Percentiles rank a stretch among this genome's conserved stretches.
These are phyloP conservation scores for Pangasius krempfi DNA, from an alignment of 2,797 vertebrate species.

Conservation along the genomic window DNA sequence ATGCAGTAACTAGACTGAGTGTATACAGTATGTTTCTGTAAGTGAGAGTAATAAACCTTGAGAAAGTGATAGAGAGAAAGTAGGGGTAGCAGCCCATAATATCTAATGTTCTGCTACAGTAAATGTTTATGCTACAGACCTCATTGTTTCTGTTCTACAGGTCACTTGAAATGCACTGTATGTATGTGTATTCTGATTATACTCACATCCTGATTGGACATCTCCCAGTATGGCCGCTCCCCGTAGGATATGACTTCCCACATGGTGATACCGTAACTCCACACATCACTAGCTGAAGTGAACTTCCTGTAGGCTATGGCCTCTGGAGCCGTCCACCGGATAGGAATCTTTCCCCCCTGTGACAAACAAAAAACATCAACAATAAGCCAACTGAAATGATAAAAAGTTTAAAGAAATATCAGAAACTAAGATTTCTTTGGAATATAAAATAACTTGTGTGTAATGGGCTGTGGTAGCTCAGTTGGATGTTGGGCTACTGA, in stretches of 20 bases:
- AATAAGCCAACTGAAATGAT: background rate
- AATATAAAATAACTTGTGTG: background rate
- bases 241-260: slow-evolving; percentile 98
- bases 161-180: background rate
- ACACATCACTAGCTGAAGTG: slow-evolving; percentile 94
- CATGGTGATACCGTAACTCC: slow-evolving; percentile 98
- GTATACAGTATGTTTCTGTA: slow-evolving; percentile 26
- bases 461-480: no score
- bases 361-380: background rate
- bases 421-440: background rate
- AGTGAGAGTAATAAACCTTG: slow-evolving; percentile 7
- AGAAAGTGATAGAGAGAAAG: background rate
- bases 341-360: slow-evolving; percentile 88
- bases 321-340: slow-evolving; percentile 96
- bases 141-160: background rate
- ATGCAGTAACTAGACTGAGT: slow-evolving; percentile 41
- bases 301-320: slow-evolving; percentile 94
- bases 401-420: background rate
- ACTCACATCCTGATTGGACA: slow-evolving; percentile 97
- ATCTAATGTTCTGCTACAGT: background rate
- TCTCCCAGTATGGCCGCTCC: slow-evolving; percentile 98
- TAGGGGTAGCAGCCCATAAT: background rate
- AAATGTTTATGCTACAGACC: background rate
- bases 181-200: background rate
- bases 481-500: no score